Evolutionary conservation across 2,113 vertebrate species (phyloP).

Genomic region (Hemibates koningsi): DNA sequence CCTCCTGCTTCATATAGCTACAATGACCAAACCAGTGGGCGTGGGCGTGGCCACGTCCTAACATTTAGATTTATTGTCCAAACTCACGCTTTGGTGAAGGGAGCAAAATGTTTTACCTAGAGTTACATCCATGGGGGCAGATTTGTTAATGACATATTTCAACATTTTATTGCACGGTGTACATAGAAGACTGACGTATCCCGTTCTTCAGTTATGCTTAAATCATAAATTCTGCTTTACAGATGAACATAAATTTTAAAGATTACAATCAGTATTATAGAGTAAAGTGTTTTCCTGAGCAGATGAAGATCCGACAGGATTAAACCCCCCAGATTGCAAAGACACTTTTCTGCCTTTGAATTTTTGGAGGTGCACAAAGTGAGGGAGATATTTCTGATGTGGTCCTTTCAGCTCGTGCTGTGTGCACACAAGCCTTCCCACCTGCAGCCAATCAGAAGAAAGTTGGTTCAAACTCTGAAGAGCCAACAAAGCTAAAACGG

Average conservation of each 20-base stretch:
- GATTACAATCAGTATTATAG: no score
- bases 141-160: background rate
- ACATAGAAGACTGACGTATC: background rate
- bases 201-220: background rate
- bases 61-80: background rate
- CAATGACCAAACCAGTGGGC: conserved; percentile 21
- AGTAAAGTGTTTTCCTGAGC: background rate
- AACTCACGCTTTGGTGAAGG: background rate
- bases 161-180: background rate
- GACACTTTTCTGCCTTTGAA: background rate
- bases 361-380: background rate
- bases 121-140: background rate
- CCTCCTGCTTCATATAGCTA: conserved; percentile 51
- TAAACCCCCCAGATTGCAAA: background rate
- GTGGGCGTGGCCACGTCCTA: background rate
- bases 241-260: accelerated
- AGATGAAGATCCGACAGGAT: background rate
- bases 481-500: background rate
- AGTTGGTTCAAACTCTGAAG: background rate
- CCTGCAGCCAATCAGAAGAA: background rate
- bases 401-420: background rate
- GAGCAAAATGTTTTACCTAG: background rate
- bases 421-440: background rate
- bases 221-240: background rate
- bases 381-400: background rate